phyloP scores from a whole-genome alignment of 2,888 invertebrate genomes.

The Parnassius mnemosyne region DNA sequence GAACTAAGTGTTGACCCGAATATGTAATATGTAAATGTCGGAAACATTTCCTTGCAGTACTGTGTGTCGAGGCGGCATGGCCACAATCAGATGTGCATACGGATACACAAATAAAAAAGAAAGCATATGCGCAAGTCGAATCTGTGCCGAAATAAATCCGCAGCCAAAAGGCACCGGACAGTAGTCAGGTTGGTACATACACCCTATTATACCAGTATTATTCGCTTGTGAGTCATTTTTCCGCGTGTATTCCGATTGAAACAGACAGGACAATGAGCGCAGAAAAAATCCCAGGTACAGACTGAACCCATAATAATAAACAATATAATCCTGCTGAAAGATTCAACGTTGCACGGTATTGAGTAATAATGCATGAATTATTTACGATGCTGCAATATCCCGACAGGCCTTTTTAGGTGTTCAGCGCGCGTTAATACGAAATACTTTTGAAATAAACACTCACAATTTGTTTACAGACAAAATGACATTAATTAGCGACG shows the following conservation, averaged over 20 bases:
- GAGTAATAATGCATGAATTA: constrained; percentile 77
- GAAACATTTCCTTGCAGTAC: too few relatives aligned
- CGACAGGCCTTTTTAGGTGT: constrained; percentile 34
- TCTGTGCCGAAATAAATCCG: constrained; percentile 8
- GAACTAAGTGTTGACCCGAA: too few relatives aligned
- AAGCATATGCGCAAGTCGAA: constrained; percentile 15
- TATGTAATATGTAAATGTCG: too few relatives aligned
- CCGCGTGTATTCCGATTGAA: constrained; percentile 28
- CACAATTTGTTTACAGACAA: not conserved
- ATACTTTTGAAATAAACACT: constrained; percentile 7
- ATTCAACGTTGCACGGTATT: constrained; percentile 66
- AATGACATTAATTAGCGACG: constrained; percentile 17
- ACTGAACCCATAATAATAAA: constrained; percentile 50
- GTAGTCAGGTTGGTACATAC: constrained; percentile 18
- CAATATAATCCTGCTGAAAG: constrained; percentile 44
- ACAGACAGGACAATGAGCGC: constrained; percentile 62
- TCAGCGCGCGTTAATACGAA: not conserved
- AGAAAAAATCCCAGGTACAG: constrained; percentile 47
- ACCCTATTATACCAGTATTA: constrained; percentile 29
- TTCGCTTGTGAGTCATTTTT: constrained; percentile 32
- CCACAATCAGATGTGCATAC: not conserved
- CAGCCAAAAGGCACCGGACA: constrained; percentile 3
- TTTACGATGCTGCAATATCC: constrained; percentile 74
- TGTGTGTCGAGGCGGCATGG: not conserved
- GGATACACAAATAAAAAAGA: constrained; percentile 2